phyloP scores from a whole-genome alignment of 1,140 invertebrate genomes.

The Mya arenaria region DNA sequence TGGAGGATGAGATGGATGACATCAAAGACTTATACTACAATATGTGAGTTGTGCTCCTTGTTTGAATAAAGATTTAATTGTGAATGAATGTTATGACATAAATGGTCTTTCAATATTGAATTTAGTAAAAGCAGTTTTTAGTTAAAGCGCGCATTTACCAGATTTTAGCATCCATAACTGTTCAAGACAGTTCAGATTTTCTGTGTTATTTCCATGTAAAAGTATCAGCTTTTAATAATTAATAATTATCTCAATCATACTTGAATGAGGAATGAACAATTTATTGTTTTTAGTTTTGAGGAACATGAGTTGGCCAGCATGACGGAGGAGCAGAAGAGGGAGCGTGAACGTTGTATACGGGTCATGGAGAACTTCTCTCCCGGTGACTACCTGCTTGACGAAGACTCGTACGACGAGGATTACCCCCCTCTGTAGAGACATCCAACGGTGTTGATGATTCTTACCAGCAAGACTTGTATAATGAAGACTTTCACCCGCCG shows the following conservation, averaged over 20 bases:
- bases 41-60: slow-evolving; percentile 22
- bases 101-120: background rate
- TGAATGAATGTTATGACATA: background rate
- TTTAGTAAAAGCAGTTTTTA: background rate
- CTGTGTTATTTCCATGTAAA: too few species aligned
- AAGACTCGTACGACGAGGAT: slow-evolving; percentile 9
- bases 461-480: too few species aligned
- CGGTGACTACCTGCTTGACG: slow-evolving; percentile 44
- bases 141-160: background rate
- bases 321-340: background rate
- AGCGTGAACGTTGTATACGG: background rate
- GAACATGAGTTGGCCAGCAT: background rate
- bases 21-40: slow-evolving; percentile 11
- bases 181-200: too few species aligned
- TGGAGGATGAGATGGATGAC: slow-evolving; percentile 47
- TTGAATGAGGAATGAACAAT: too few species aligned
- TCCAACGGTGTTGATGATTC: too few species aligned
- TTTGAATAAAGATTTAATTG: too few species aligned
- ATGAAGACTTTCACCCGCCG: too few species aligned
- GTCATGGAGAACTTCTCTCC: slow-evolving; percentile 54
- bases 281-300: too few species aligned
- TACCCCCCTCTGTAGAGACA: background rate
- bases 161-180: too few species aligned
- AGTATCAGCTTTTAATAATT: too few species aligned
- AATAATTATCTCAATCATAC: too few species aligned